Base-by-base conservation (phyloP, 2,113 vertebrate genomes). In the Cryptotis parvus region DNA sequence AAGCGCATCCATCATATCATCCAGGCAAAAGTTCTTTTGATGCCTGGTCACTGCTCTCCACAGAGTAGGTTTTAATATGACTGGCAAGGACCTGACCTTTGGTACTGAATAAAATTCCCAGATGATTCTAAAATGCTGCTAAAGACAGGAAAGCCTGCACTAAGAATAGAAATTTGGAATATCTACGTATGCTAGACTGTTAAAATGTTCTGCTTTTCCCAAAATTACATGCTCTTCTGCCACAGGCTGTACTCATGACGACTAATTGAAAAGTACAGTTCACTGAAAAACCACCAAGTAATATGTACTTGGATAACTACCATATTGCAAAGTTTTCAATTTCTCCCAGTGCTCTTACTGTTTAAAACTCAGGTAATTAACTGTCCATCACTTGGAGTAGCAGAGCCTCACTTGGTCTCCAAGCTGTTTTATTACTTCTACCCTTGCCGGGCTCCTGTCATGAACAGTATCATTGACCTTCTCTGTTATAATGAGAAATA, bases 311-410 rank as follows among this genome's bases (percentile, higher is more conserved):
- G 69, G 8, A 89, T 0, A 37, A 27, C 43, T 58, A 61, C 61
- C 80, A 55, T 69, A n/a, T n/a, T 74, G 84, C 33, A 29, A 43
- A 94, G 39, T 68, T 58, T 73, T 92, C 1, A 68, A 41, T 78
- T 74, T 81, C 33, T 91, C 79, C 69, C 77, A 7, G 9, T 27
- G 58, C 81, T 66, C 72, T 73, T 63, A n/a, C 55, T 66, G 2
- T 39, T 35, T 84, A 18, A 20, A 63, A 58, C 45, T 81, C 66
- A 16, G 41, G 12, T 94, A 95, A 94, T 94, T 79, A 95, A 18
- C 73, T 24, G 31, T 16, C 84, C 31, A 37, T 72, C 91, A 74
- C 6, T 6, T 2, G 18, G 12, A 72, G 41, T 5, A 84, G 61
- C 35, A 85, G 43, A 86, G 20, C 18, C 74, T 87, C 26, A 8